phyloP scores from a whole-genome alignment of 2,888 invertebrate species.

The Octodonta nipae region DNA sequence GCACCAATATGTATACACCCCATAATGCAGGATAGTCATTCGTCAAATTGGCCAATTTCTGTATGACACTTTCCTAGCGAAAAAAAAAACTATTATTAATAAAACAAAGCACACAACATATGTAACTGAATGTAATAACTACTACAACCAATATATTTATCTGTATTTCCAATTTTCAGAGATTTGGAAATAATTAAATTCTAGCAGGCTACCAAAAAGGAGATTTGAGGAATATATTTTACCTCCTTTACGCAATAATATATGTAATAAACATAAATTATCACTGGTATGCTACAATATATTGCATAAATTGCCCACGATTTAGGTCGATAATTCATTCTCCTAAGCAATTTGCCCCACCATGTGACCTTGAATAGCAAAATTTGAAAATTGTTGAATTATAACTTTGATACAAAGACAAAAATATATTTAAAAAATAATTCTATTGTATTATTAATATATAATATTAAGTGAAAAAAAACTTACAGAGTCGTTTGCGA shows the following conservation, averaged over 20 bases:
- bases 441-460: neutral
- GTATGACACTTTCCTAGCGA: constrained; percentile 61
- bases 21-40: constrained; percentile 84
- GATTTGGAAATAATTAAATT: neutral
- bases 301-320: constrained; percentile 68
- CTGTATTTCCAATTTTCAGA: no score
- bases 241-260: constrained; percentile 56
- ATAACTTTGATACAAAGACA: neutral
- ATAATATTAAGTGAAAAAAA: constrained; percentile 4
- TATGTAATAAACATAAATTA: constrained; percentile 56
- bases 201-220: neutral
- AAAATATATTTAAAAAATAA: neutral
- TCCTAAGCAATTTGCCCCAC: constrained; percentile 61
- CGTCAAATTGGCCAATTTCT: constrained; percentile 60
- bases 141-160: no score
- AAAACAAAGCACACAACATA: no score
- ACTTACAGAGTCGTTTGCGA: constrained; percentile 70
- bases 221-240: no score
- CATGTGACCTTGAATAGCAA: constrained; percentile 36
- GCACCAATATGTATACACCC: constrained; percentile 66
- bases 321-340: constrained; percentile 65
- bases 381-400: neutral
- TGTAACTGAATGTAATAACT: no score
- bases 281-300: constrained; percentile 61
- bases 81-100: constrained; percentile 18